Evolutionary conservation across 2,113 vertebrate species (phyloP), one percentile per base, ranked within the genome.

Genomic region (Saccopteryx bilineata): DNA sequence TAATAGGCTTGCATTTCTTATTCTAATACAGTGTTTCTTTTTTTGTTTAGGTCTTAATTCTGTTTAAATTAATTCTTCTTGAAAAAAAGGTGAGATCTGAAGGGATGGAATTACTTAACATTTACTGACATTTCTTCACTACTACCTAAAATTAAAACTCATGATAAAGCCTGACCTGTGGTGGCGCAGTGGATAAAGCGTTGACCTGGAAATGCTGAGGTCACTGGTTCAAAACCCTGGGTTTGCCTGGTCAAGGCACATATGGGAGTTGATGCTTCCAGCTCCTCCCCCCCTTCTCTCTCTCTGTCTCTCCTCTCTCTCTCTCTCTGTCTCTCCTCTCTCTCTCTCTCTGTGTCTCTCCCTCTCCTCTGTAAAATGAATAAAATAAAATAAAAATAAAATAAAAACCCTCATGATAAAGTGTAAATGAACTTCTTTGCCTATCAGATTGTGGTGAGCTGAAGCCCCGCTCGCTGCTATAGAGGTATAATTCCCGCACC

Each of bases 51-150:
- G 99, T 99, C 96, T 98, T 99, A 93, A 99, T 99, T 94, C 98
- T 99, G 80, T 99, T 99, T 98, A 99, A 99, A 96, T 97, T 99
- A 69, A 99, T 99, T 97, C 99, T 99, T 97, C 99, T 99, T 94
- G 99, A 99, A 97, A 99, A 99, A 98, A 99, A 99, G 99, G 99
- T 99, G 97, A 97, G 1, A 0, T 93, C 81, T 82, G 12, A 93
- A 96, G 71, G n/a, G 86, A n/a, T 82, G 19, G 84, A 87, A 46
- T 86, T 86, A 18, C 19, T 96, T 94, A 63, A 85, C 15, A 63
- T 83, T 92, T 82, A 90, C 78, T 94, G 61, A 61, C 24, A 68
- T 95, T 91, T 93, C 48, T 95, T 95, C 91, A 28, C 61, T 85
- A 65, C 52, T 81, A 26, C 56, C 31, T 76, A 71, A 87, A 63